phyloP scores from a whole-genome alignment of 2,888 invertebrate genomes.

The Drosophila merina region DNA sequence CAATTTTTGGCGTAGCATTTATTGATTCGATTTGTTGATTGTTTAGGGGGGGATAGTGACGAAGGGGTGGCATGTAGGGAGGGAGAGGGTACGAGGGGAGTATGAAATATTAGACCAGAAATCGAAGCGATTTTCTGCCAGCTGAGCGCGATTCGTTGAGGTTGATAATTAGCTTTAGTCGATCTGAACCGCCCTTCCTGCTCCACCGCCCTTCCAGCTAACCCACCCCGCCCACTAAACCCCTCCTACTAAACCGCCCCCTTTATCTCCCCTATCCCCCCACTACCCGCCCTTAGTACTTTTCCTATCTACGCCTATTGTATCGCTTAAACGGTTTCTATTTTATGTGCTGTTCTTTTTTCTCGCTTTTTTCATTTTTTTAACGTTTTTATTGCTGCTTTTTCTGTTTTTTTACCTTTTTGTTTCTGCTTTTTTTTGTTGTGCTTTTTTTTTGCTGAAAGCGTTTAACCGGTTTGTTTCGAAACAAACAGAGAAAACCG shows the following conservation, averaged over 20 bases:
- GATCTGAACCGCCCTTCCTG: constrained; percentile 17
- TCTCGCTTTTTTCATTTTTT: constrained; percentile 4
- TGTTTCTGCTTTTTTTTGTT: too few species aligned
- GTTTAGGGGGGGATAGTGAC: neutral
- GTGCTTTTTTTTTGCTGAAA: constrained; percentile 43
- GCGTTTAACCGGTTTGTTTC: constrained; percentile 69
- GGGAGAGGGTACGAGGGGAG: neutral
- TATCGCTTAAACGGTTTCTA: constrained; percentile 66
- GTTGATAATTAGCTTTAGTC: constrained; percentile 64
- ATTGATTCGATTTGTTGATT: constrained; percentile 17
- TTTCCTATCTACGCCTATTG: constrained; percentile 49
- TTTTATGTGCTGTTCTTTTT: constrained; percentile 39
- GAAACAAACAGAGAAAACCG: constrained; percentile 60
- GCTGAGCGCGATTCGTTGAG: constrained; percentile 59
- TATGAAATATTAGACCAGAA: constrained; percentile 5
- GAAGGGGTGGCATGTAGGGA: neutral
- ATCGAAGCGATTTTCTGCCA: constrained; percentile 38
- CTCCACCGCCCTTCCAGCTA: neutral
- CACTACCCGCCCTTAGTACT: constrained; percentile 2
- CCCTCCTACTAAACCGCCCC: constrained; percentile 1
- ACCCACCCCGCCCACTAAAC: neutral
- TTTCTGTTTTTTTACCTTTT: too few species aligned
- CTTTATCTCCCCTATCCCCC: neutral
- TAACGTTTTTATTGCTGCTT: constrained; percentile 11
- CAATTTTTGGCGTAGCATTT: constrained; percentile 23